A percentile compares a stretch with the other conserved stretches of the same genome.
Conservation (phyloP, 2,113 vertebrate genomes). For the Mellivora capensis region DNA sequence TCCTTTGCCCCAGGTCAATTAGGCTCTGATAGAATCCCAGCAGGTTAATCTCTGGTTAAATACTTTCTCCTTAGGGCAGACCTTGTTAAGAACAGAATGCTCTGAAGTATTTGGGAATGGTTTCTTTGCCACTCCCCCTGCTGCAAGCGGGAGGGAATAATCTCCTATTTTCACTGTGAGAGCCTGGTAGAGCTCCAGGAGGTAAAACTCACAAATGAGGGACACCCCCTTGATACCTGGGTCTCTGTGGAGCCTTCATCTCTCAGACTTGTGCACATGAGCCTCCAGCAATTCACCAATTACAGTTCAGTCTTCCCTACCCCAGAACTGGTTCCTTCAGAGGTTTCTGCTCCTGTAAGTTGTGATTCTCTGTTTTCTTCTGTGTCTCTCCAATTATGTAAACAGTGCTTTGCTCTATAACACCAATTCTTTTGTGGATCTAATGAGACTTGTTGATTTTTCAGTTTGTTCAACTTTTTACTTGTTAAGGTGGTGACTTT, state of each 20-base stretch:
- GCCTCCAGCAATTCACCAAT: background rate
- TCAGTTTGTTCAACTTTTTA: background rate
- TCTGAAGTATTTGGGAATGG: background rate
- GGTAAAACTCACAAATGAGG: background rate
- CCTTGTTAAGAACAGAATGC: background rate
- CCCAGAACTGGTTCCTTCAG: background rate
- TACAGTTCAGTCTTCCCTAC: background rate
- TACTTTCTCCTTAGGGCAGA: background rate
- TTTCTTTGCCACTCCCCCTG: background rate
- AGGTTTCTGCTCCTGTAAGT: background rate
- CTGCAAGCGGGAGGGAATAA: background rate
- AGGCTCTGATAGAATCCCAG: background rate
- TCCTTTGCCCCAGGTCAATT: background rate
- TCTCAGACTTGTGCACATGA: background rate
- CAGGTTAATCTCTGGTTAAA: background rate
- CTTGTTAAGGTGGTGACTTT: background rate
- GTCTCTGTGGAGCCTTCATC: background rate
- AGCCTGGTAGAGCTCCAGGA: background rate
- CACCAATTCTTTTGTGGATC: background rate
- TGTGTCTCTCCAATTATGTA: background rate
- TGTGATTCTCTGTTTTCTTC: background rate
- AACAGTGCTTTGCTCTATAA: background rate
- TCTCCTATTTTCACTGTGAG: background rate
- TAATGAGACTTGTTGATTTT: background rate
- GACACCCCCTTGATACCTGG: background rate